Evolutionary conservation across 2,797 vertebrate species (phyloP).

Genomic region (Enteromius mattozi): DNA sequence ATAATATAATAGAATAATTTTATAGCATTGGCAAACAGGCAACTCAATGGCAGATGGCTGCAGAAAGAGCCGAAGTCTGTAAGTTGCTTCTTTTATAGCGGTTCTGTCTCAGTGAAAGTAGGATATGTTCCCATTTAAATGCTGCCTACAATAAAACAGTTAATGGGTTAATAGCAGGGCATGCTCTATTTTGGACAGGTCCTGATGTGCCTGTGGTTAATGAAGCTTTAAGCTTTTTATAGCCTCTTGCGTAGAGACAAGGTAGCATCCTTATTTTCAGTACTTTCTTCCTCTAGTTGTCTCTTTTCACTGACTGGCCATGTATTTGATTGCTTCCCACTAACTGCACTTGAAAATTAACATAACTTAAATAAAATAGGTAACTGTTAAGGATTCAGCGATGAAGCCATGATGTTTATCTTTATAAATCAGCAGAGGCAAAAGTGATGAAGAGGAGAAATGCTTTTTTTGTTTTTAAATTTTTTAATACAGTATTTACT

Average conservation of each 20-base stretch:
- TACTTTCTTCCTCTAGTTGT: constrained; percentile 12
- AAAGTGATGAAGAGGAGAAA: not conserved
- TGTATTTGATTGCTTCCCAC: constrained; percentile 10
- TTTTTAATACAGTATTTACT: not conserved
- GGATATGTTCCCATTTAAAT: constrained; percentile 50
- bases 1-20: not conserved
- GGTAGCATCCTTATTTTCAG: constrained; percentile 10
- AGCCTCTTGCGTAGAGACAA: constrained; percentile 3
- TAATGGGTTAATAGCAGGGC: constrained; percentile 45
- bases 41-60: constrained; percentile 41
- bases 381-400: not conserved
- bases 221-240: constrained; percentile 43
- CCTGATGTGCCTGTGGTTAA: constrained; percentile 50
- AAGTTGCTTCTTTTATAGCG: constrained; percentile 36
- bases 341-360: not conserved
- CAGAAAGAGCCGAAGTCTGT: constrained; percentile 3
- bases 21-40: not conserved
- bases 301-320: not conserved
- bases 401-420: not conserved
- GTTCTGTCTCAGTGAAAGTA: constrained; percentile 24
- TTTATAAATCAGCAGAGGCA: not conserved
- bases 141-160: constrained; percentile 42
- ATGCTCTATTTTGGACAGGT: constrained; percentile 25
- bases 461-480: not conserved
- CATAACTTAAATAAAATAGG: not conserved